A percentile compares a stretch with the other conserved stretches of the same genome.
These are phyloP conservation scores for Eupeodes latifasciatus DNA, from an alignment of 2,888 invertebrate species.

Conservation along the genomic window DNA sequence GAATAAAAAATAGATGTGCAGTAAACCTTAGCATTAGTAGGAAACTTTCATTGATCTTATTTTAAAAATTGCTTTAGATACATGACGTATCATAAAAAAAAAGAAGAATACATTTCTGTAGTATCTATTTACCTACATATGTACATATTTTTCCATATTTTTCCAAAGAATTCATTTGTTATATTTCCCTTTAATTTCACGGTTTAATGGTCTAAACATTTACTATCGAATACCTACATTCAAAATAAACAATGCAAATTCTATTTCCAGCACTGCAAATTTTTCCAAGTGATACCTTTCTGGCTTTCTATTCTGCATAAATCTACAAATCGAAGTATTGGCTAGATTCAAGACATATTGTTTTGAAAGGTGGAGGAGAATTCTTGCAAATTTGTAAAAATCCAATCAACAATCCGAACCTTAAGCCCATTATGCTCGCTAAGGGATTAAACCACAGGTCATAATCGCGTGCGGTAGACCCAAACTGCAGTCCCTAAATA, in stretches of 20 bases:
- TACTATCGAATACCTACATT: slow-evolving; percentile 67
- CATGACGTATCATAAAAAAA: too few species aligned
- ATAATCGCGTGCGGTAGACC: slow-evolving; percentile 66
- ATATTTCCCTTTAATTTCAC: slow-evolving; percentile 44
- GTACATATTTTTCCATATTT: too few species aligned
- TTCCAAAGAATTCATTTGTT: slow-evolving; percentile 7
- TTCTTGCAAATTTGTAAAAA: slow-evolving; percentile 73
- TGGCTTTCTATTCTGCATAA: neutral
- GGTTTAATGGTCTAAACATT: slow-evolving; percentile 68
- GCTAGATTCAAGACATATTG: slow-evolving; percentile 32
- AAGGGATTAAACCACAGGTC: slow-evolving; percentile 74
- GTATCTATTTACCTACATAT: too few species aligned
- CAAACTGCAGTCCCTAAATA: slow-evolving; percentile 27
- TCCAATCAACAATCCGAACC: slow-evolving; percentile 67
- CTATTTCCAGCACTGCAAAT: slow-evolving; percentile 22
- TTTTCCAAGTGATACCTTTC: slow-evolving; percentile 41
- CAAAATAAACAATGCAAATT: slow-evolving; percentile 55
- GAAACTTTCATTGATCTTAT: too few species aligned
- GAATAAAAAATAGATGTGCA: too few species aligned
- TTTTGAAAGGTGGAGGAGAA: slow-evolving; percentile 73
- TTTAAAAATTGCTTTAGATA: too few species aligned
- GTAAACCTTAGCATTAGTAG: too few species aligned
- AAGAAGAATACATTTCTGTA: too few species aligned
- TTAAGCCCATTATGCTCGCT: slow-evolving; percentile 69
- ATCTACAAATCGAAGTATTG: slow-evolving; percentile 33